Evolutionary conservation across 1,140 invertebrate species (phyloP), one percentile per base, ranked within the genome.

Genomic region (Leguminivora glycinivorella): DNA sequence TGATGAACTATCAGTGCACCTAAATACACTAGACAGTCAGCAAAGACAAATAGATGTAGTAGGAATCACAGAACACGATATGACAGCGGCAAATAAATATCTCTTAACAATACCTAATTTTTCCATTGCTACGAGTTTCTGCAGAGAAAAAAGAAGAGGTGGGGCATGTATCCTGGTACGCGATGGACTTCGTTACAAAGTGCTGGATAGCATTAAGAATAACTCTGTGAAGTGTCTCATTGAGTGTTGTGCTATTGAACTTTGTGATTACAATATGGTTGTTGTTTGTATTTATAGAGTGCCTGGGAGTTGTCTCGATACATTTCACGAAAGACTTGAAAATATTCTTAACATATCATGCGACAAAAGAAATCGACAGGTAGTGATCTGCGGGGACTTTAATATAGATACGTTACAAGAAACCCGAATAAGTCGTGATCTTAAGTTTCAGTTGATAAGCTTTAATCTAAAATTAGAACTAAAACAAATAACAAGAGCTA

Each of bases 401-500:
- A 70, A 70, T 67, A 70, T 70, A 47, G 40, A 70, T 31, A 12
- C 56, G 19, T 22, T 70, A 22, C 25, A 67, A 12, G 12, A 6
- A 1, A 40, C 38, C 1, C 38, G 5, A 40, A 40, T 6, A 12
- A 40, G 38, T 40, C 5, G 38, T 6, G 38, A 40, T 10, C 12
- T 40, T 40, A 40, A 10, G 12, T 10, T 9, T 40, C 38, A 40
- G 1, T 40, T 40, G 12, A 5, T 40, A 10, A 40, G 38, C 12
- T 2, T 2, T 6, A 52, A 67, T 43, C 19, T 75, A 38, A 70
- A 68, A 29, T 6, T 66, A 10, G 47, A 17, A 19, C 12, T 75
- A 68, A 72, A 71, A 4, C 19, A 70, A 72, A 70, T 70, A 2
- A 77, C 75, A 19, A 52, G 75, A 19, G 6, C 60, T 1, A 38